Percentiles rank a stretch among this genome's conserved stretches.
Evolutionary conservation across 2,113 vertebrate genomes (phyloP).

Genomic region (Ameiurus melas): DNA sequence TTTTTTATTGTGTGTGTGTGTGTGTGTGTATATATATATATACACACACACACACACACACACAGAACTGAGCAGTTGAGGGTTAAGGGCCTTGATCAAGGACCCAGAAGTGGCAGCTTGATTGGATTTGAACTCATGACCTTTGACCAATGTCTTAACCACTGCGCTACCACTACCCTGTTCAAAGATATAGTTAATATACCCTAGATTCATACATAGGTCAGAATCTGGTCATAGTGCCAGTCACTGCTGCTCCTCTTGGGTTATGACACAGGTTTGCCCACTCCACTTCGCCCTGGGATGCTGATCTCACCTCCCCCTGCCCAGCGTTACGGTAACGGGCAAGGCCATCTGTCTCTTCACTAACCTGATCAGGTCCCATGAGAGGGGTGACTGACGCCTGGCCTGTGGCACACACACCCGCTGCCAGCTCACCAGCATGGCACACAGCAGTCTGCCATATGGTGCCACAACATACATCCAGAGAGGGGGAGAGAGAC

Average conservation of each 20-base stretch:
- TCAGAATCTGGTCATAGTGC: conserved; percentile 21
- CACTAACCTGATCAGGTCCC: conserved; percentile 77
- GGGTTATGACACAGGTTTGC: conserved; percentile 40
- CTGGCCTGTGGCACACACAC: conserved; percentile 75
- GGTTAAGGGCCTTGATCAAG: too few relatives aligned
- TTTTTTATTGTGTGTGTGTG: too few relatives aligned
- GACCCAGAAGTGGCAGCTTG: too few relatives aligned
- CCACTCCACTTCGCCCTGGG: conserved; percentile 35
- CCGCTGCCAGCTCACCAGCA: conserved; percentile 77
- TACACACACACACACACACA: too few relatives aligned
- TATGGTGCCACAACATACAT: conserved; percentile 78
- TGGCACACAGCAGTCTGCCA: conserved; percentile 78
- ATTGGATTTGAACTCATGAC: too few relatives aligned
- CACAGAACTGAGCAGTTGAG: too few relatives aligned
- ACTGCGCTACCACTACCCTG: too few relatives aligned
- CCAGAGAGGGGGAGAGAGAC: conserved; percentile 62
- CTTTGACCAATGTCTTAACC: too few relatives aligned
- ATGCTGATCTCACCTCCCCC: conserved; percentile 54
- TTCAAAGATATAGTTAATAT: not conserved
- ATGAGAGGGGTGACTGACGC: conserved; percentile 76
- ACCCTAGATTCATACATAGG: not conserved
- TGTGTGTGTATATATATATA: too few relatives aligned
- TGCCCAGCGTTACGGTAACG: conserved; percentile 62
- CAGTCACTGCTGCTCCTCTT: conserved; percentile 1
- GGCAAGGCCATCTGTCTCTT: conserved; percentile 73